Percentiles rank a stretch among this genome's conserved stretches.
phyloP scores from a whole-genome alignment of 2,888 invertebrate genomes.

The Parasteatoda lunata region DNA sequence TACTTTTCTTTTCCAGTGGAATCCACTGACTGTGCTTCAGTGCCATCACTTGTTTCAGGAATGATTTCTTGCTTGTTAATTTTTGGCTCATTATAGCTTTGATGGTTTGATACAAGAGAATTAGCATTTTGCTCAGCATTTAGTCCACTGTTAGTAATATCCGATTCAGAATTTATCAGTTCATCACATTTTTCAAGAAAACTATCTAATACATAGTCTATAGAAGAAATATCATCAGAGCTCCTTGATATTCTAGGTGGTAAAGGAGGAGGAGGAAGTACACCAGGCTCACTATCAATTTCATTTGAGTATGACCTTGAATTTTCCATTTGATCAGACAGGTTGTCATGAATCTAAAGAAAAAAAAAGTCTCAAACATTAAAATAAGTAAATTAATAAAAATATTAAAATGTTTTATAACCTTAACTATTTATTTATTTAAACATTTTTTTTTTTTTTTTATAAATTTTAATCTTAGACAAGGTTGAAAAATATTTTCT shows the following conservation, averaged over 20 bases:
- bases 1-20: conserved; percentile 33
- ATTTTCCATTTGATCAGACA: not conserved
- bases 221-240: conserved; percentile 28
- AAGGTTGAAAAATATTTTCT: no score
- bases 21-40: not conserved
- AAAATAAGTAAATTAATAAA: not conserved
- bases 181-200: not conserved
- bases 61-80: not conserved
- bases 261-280: conserved; percentile 52
- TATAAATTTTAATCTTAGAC: no score
- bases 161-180: not conserved
- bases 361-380: not conserved
- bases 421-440: no score
- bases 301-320: conserved; percentile 1
- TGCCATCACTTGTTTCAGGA: not conserved
- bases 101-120: not conserved
- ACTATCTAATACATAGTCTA: not conserved
- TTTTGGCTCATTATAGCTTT: not conserved
- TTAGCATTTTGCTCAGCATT: not conserved
- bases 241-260: conserved; percentile 49
- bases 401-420: not conserved
- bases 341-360: conserved; percentile 13
- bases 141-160: not conserved
- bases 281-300: conserved; percentile 19
- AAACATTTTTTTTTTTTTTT: no score